phyloP scores from a whole-genome alignment of 2,888 invertebrate genomes.

The Sycophila texana region DNA sequence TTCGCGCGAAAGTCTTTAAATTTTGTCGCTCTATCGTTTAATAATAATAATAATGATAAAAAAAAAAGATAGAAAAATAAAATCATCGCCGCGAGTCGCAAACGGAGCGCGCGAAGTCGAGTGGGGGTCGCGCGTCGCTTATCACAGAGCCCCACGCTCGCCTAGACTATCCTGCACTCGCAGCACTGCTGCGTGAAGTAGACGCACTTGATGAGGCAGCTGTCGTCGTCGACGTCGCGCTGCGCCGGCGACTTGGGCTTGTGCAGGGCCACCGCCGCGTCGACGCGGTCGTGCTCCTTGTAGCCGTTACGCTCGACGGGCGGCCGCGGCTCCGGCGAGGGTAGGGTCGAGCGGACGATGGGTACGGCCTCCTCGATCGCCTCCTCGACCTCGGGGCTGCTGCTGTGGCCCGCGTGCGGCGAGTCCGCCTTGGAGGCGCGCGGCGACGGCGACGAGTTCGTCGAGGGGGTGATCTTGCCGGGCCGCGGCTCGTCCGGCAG shows the following conservation, averaged over 20 bases:
- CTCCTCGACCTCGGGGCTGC: constrained; percentile 56
- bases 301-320: constrained; percentile 69
- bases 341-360: constrained; percentile 63
- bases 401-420: constrained; percentile 28
- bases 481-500: constrained; percentile 66
- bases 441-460: constrained; percentile 46
- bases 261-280: constrained; percentile 14
- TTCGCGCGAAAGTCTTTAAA: no score
- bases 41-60: not conserved
- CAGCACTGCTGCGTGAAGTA: constrained; percentile 82
- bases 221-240: constrained; percentile 77
- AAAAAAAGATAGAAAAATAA: not conserved
- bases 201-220: constrained; percentile 80
- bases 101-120: no score
- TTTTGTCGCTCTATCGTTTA: no score
- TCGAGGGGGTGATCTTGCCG: constrained; percentile 63
- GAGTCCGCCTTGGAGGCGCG: constrained; percentile 25
- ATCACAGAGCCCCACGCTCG: not conserved
- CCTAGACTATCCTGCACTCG: constrained; percentile 78
- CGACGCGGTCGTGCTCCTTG: constrained; percentile 58
- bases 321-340: constrained; percentile 66
- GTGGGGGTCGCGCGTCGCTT: not conserved
- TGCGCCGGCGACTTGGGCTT: constrained; percentile 62
- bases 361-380: constrained; percentile 67
- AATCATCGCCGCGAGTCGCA: not conserved